Conservation (phyloP, 2,888 invertebrate genomes). For the Drosophila falleni region DNA sequence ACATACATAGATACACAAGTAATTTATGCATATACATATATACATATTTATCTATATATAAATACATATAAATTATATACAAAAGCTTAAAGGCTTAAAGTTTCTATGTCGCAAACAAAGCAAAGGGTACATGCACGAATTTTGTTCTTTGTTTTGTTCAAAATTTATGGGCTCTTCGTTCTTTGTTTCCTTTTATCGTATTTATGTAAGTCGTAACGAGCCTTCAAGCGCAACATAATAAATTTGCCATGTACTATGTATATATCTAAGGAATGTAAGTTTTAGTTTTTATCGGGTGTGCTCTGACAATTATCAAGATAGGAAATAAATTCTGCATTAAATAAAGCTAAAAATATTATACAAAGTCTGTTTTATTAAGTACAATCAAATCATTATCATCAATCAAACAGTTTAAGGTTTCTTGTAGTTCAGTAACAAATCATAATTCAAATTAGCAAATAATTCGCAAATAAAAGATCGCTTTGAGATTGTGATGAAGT, state of each 20-base stretch:
- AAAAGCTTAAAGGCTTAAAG: conserved; percentile 54
- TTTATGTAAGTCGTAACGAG: conserved; percentile 46
- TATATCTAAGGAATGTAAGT: conserved; percentile 14
- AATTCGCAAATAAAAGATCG: conserved; percentile 3
- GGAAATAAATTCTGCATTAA: conserved; percentile 12
- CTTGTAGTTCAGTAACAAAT: background rate
- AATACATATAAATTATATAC: conserved; percentile 32
- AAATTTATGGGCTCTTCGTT: conserved; percentile 57
- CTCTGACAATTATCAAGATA: conserved; percentile 33
- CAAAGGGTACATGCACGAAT: conserved; percentile 42
- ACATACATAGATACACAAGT: conserved; percentile 18
- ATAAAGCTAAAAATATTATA: background rate
- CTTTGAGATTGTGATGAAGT: conserved; percentile 11
- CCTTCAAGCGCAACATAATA: conserved; percentile 38
- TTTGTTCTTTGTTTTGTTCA: conserved; percentile 53
- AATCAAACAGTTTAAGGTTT: background rate
- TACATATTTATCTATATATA: conserved; percentile 16
- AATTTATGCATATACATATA: conserved; percentile 17
- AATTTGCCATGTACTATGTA: conserved; percentile 22
- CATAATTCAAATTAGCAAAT: background rate
- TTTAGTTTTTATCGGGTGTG: conserved; percentile 19
- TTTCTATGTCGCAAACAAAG: conserved; percentile 50
- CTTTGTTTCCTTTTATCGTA: conserved; percentile 55
- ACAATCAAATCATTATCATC: background rate
- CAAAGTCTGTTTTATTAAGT: background rate